These are phyloP conservation scores for Tenthredo amoena DNA, from an alignment of 2,888 invertebrate species.

Conservation along the genomic window DNA sequence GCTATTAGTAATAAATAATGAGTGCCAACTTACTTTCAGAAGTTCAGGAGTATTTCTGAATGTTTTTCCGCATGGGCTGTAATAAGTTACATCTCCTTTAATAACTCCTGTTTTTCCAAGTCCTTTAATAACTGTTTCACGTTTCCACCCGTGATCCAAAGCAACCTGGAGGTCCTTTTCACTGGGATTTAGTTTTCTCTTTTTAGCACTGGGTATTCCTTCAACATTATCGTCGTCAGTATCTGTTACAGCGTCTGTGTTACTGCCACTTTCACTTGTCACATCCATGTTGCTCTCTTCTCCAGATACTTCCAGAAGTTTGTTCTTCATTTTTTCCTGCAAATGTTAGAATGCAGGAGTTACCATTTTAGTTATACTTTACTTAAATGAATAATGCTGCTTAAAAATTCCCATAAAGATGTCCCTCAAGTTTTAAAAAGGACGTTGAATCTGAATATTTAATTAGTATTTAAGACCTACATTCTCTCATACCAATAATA, in stretches of 20 bases:
- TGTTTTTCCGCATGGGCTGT: conserved; percentile 84
- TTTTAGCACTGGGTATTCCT: conserved; percentile 74
- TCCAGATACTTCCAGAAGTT: conserved; percentile 74
- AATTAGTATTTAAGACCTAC: background rate
- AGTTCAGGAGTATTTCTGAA: conserved; percentile 83
- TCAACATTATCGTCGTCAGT: conserved; percentile 76
- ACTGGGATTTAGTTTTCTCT: conserved; percentile 74
- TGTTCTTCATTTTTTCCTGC: conserved; percentile 77
- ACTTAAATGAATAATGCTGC: background rate
- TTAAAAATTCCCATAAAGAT: background rate
- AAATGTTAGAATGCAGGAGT: conserved; percentile 57
- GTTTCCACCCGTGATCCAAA: conserved; percentile 88
- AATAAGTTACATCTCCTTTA: conserved; percentile 96
- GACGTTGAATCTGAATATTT: background rate
- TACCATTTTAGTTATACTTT: background rate
- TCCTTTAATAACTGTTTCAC: conserved; percentile 94
- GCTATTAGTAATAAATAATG: background rate
- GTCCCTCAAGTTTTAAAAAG: background rate
- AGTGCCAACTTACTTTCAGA: conserved; percentile 75
- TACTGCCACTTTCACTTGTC: conserved; percentile 76
- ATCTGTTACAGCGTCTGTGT: conserved; percentile 75
- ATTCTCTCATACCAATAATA: background rate
- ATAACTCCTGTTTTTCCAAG: conserved; percentile 92
- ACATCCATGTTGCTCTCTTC: conserved; percentile 77
- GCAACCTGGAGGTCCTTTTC: conserved; percentile 75